A percentile compares a stretch with the other conserved stretches of the same genome.
These are phyloP conservation scores for Julus scandinavius DNA, from an alignment of 2,888 invertebrate species.

Conservation along the genomic window DNA sequence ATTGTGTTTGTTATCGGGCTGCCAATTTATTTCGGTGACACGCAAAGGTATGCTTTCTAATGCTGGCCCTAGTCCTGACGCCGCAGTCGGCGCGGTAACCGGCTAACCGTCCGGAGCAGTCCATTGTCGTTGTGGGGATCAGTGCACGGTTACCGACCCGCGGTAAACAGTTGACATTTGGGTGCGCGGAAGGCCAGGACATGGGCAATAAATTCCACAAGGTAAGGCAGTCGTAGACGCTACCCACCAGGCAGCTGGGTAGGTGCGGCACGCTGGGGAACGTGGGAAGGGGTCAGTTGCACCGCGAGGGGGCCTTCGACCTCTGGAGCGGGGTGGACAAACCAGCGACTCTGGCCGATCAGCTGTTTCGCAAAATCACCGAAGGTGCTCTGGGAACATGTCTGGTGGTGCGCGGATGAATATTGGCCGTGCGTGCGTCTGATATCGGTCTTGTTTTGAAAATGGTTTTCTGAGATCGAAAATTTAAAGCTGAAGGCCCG, in stretches of 20 bases:
- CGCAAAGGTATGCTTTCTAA: no score
- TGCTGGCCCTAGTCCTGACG: no score
- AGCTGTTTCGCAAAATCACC: not conserved
- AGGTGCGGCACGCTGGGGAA: not conserved
- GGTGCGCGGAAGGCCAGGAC: not conserved
- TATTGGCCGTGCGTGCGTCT: not conserved
- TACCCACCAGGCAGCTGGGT: not conserved
- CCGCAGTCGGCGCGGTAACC: not conserved
- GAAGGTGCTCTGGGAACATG: not conserved
- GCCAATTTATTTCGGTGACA: not conserved
- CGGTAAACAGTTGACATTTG: not conserved
- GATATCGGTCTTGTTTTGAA: not conserved
- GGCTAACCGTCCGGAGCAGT: not conserved
- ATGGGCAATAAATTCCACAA: not conserved
- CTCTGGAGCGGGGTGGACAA: not conserved
- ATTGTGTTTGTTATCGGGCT: not conserved
- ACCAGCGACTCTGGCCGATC: not conserved
- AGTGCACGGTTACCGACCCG: not conserved
- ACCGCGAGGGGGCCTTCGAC: not conserved
- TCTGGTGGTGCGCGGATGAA: not conserved
- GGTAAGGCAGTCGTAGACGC: not conserved
- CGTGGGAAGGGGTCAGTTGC: not conserved
- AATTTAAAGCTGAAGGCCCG: no score
- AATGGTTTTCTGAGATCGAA: no score
- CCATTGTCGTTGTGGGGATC: not conserved